Evolutionary conservation across 2,113 vertebrate species (phyloP).

Genomic region (Heliornis fulica): DNA sequence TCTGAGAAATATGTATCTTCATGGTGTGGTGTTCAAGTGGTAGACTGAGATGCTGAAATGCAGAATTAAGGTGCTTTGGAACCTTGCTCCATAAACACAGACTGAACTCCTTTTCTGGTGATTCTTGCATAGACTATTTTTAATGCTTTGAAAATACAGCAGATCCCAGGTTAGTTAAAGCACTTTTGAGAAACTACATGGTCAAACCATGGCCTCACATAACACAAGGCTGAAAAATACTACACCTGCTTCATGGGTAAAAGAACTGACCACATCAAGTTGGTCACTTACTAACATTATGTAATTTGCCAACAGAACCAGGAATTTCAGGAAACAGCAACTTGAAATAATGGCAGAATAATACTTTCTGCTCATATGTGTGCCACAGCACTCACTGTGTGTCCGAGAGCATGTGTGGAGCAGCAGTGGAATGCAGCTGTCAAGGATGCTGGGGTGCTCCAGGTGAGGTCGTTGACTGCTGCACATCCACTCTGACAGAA

Average conservation of each 20-base stretch:
- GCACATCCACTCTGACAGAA: background rate
- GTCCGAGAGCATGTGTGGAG: background rate
- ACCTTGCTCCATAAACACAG: background rate
- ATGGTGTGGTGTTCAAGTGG: background rate
- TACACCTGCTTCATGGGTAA: background rate
- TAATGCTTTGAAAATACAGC: background rate
- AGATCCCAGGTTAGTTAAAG: background rate
- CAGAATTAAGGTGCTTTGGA: background rate
- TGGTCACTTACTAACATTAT: background rate
- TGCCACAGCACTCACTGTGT: background rate
- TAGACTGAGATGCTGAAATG: background rate
- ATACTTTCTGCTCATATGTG: background rate
- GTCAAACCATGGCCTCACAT: background rate
- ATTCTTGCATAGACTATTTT: background rate
- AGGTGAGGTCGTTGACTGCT: background rate
- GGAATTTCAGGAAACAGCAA: background rate
- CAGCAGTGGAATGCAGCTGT: background rate
- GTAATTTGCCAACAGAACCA: background rate
- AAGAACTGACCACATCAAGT: background rate
- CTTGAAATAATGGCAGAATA: background rate
- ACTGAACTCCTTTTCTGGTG: background rate
- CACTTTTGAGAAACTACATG: background rate
- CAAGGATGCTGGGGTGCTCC: background rate
- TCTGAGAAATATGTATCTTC: background rate
- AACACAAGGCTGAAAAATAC: background rate